Base-by-base conservation (phyloP, 2,888 invertebrate genomes). In the Campopleginae sp. region DNA sequence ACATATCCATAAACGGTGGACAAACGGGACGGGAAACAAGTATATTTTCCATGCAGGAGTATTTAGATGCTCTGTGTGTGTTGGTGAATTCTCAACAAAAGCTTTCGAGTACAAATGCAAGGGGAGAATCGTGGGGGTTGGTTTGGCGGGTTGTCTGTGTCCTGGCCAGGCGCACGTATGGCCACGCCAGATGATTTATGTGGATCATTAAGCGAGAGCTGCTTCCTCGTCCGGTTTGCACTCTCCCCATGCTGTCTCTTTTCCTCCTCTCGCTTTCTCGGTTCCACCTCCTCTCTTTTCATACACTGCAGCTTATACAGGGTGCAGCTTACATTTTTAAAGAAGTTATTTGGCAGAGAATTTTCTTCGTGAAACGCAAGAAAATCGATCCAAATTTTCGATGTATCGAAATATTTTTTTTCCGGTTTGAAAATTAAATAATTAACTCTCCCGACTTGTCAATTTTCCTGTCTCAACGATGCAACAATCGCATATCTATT, bases 161-260 rank as follows among this genome's bases (percentile, higher is more conserved):
- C 82, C 78, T 80, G 75, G 72, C 79, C 87, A 84, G 78, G 76
- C 80, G 72, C 74, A 58, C 82, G 76, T 84, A 80, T 84, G 82
- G 70, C 86, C 76, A 72, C 44, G 78, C 66, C 54, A 82, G 76
- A 86, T 87, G 85, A 87, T 87, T 87, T 86, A 87, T 86, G 82
- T 76, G 86, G 84, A 85, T 87, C 87, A 87, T 87, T 87, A 87
- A 86, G 80, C 86, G 76, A 72, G 80, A 65, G 46, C 48, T 68
- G 84, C 80, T 84, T 84, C 80, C 87, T 83, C 78, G 78, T 76
- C 78, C 81, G 48, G 65, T 70, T 80, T 74, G 42, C 75, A 63
- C 44, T 54, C 68, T 63, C 48, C 27, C 68, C 54, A 48, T 65
- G 46, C 87, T 42, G 78, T 58, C 71, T 58, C 38, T 38, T 19